Conservation (phyloP, 2,888 invertebrate species). For the Phlogophora meticulosa region DNA sequence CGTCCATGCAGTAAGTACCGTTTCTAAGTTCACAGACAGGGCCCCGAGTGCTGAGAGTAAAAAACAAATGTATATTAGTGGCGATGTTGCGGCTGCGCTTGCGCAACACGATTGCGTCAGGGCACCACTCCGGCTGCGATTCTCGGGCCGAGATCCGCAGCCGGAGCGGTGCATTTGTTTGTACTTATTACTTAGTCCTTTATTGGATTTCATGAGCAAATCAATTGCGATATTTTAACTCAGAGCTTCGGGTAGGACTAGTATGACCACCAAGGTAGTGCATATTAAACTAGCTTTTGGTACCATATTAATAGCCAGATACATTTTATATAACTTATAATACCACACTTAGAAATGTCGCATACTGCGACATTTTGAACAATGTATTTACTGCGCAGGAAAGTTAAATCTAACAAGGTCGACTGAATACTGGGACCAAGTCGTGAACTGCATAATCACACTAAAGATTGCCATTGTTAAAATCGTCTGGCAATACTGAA, state of each 20-base stretch:
- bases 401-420: slow-evolving; percentile 74
- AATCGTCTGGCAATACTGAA: slow-evolving; percentile 64
- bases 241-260: too few relatives aligned
- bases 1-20: slow-evolving; percentile 26
- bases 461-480: slow-evolving; percentile 68
- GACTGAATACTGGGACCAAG: slow-evolving; percentile 38
- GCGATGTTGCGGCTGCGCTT: slow-evolving; percentile 60
- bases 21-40: slow-evolving; percentile 53
- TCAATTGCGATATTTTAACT: not conserved
- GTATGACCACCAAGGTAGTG: too few relatives aligned
- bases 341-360: not conserved
- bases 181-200: slow-evolving; percentile 6
- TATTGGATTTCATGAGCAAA: not conserved
- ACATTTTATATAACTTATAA: not conserved
- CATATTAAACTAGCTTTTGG: too few relatives aligned
- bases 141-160: slow-evolving; percentile 23
- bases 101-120: slow-evolving; percentile 74
- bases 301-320: not conserved
- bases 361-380: slow-evolving; percentile 45
- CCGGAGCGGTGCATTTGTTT: slow-evolving; percentile 55
- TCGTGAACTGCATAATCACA: slow-evolving; percentile 67
- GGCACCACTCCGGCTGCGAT: not conserved
- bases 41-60: slow-evolving; percentile 17
- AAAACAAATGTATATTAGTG: slow-evolving; percentile 12
- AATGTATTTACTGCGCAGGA: slow-evolving; percentile 53